Evolutionary conservation across 1,140 invertebrate species (phyloP).

Genomic region (Galleria mellonella): DNA sequence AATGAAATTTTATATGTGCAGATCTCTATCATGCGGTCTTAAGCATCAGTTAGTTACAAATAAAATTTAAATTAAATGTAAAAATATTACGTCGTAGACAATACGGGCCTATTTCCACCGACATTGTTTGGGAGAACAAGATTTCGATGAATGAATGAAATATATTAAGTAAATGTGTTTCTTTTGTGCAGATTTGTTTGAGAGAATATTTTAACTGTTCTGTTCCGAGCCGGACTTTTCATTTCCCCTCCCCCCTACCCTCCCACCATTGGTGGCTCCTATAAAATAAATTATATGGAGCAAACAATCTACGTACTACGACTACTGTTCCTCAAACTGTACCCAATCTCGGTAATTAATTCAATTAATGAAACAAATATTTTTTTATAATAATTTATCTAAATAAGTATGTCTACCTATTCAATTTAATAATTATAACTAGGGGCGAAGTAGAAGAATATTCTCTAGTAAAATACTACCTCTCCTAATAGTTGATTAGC

Average conservation of each 20-base stretch:
- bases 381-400: no score
- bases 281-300: slow-evolving; percentile 44
- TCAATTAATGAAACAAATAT: background rate
- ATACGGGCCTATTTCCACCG: background rate
- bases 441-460: no score
- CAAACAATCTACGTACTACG: slow-evolving; percentile 29
- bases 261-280: slow-evolving; percentile 14
- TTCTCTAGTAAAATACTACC: no score
- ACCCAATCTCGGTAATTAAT: background rate
- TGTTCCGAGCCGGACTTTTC: slow-evolving; percentile 25
- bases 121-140: background rate
- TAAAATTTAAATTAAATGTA: no score
- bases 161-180: slow-evolving; percentile 33
- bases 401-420: no score
- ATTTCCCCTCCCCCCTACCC: slow-evolving; percentile 16
- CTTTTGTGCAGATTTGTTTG: slow-evolving; percentile 28
- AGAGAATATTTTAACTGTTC: slow-evolving; percentile 30
- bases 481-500: no score
- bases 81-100: no score
- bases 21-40: no score
- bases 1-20: no score
- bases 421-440: no score
- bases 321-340: slow-evolving; percentile 18
- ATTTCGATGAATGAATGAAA: slow-evolving; percentile 22
- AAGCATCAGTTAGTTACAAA: no score